These are phyloP conservation scores for Leuciscus waleckii DNA, from an alignment of 2,797 vertebrate genomes.

Conservation along the genomic window DNA sequence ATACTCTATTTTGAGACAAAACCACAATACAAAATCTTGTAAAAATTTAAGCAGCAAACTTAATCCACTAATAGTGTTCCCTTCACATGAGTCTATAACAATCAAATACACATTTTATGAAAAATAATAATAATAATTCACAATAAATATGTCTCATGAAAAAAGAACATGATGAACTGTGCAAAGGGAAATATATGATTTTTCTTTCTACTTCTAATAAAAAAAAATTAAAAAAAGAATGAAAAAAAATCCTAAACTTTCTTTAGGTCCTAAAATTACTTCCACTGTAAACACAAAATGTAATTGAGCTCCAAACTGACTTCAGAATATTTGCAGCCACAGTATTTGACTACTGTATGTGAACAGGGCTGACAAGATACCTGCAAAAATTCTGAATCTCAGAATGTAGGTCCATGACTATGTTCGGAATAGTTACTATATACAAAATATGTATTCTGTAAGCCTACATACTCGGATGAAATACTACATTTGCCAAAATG, in stretches of 20 bases:
- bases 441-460: not conserved
- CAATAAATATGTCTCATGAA: not conserved
- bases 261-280: not conserved
- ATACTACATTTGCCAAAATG: not conserved
- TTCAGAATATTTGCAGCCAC: not conserved
- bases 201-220: not conserved
- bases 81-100: not conserved
- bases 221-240: too few relatives aligned
- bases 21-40: constrained; percentile 2
- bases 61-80: not conserved
- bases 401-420: not conserved
- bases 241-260: not conserved
- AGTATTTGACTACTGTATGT: not conserved
- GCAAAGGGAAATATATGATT: not conserved
- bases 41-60: not conserved
- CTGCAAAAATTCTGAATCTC: not conserved
- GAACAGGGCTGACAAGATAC: not conserved
- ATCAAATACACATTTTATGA: constrained; percentile 27
- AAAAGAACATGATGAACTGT: not conserved
- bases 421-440: not conserved
- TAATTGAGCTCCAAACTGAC: not conserved
- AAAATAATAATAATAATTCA: not conserved
- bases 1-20: not conserved
- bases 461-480: not conserved
- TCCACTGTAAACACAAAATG: constrained; percentile 15